Conservation (phyloP, 64 coral and sea anemone species). For the Acropora tenuis region DNA sequence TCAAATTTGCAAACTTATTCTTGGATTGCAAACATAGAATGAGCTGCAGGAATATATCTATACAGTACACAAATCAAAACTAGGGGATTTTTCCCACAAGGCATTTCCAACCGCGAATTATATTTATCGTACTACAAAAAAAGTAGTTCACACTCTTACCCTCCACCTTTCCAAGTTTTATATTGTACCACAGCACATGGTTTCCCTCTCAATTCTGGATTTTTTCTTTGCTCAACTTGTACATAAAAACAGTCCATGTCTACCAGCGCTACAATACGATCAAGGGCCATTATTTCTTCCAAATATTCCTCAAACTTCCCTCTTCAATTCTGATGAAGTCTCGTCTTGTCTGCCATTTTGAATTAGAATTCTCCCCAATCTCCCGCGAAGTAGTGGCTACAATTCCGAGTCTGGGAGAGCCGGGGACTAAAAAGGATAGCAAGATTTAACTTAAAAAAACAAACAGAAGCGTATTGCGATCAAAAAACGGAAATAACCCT, state of each 20-base stretch:
- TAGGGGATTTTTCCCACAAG: no score
- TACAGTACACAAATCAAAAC: no score
- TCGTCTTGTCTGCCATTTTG: conserved; percentile 15
- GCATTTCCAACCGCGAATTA: no score
- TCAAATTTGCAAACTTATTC: no score
- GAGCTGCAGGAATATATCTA: no score
- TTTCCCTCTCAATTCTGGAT: conserved; percentile 79
- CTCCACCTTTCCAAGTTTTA: conserved; percentile 97
- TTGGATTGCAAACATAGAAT: no score
- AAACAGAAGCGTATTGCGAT: neutral
- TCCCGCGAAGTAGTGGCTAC: neutral
- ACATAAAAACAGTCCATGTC: conserved; percentile 99
- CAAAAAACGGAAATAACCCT: neutral
- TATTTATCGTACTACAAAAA: neutral
- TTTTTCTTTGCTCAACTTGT: conserved; percentile 90
- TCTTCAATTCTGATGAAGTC: neutral
- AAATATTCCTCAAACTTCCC: neutral
- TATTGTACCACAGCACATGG: conserved; percentile 98
- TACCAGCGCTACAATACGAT: conserved; percentile 80
- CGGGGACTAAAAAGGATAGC: neutral
- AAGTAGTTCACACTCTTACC: conserved; percentile 37
- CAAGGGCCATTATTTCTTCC: conserved; percentile 52
- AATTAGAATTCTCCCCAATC: neutral
- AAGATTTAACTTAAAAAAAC: no score
- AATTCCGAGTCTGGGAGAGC: neutral